These are phyloP conservation scores for Falco peregrinus DNA, from an alignment of 2,797 vertebrate species.

Conservation along the genomic window DNA sequence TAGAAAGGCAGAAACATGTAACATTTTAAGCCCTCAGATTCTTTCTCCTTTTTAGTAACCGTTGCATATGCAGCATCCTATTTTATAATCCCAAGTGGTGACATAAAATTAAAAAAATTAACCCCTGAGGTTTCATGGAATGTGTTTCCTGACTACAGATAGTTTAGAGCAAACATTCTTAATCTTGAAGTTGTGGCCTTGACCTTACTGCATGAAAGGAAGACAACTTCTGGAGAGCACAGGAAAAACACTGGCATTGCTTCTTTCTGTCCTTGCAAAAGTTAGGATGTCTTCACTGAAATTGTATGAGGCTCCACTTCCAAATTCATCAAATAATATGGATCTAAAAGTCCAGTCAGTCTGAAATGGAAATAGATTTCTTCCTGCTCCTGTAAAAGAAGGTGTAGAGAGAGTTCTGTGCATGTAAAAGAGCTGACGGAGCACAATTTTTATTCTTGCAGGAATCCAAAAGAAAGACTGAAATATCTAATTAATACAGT, in stretches of 20 bases:
- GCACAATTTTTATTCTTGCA: no score
- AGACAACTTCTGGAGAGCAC: neutral
- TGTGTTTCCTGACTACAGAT: neutral
- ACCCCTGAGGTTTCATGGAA: neutral
- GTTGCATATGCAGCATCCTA: neutral
- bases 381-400: no score
- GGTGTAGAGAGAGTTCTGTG: no score
- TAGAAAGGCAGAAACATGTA: neutral
- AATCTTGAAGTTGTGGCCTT: neutral
- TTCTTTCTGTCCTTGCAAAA: neutral
- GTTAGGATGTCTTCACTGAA: neutral
- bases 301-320: neutral
- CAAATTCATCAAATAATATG: neutral
- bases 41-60: neutral
- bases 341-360: no score
- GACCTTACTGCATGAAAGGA: neutral
- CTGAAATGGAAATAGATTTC: no score
- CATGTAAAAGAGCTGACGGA: no score
- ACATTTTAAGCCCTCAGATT: neutral
- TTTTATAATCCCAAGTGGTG: neutral
- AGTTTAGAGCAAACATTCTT: neutral
- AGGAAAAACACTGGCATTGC: neutral
- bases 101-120: neutral
- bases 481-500: no score
- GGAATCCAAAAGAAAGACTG: no score